phyloP scores from a whole-genome alignment of 2,888 invertebrate genomes.

The Onthophagus sagittarius region DNA sequence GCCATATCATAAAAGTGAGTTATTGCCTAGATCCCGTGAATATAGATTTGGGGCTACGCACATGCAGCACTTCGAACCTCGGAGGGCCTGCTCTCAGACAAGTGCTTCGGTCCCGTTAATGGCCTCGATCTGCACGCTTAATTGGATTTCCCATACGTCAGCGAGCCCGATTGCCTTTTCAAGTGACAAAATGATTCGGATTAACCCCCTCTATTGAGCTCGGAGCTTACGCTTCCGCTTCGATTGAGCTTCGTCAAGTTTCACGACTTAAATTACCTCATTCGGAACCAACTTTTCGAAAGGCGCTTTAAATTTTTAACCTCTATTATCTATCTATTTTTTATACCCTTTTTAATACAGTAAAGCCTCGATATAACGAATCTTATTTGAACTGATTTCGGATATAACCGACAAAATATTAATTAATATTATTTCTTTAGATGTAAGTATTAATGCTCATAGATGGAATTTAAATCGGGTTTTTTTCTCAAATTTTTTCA shows the following conservation, averaged over 20 bases:
- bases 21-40: constrained; percentile 35
- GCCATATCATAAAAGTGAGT: constrained; percentile 33
- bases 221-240: not conserved
- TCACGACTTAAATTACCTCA: not conserved
- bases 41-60: constrained; percentile 32
- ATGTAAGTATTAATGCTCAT: too few species aligned
- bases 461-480: too few species aligned
- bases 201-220: not conserved
- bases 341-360: too few species aligned
- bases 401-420: too few species aligned
- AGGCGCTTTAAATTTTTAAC: too few species aligned
- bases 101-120: constrained; percentile 32
- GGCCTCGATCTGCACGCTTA: constrained; percentile 29
- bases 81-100: not conserved
- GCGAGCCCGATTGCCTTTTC: constrained; percentile 12
- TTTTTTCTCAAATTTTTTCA: too few species aligned
- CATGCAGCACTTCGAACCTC: constrained; percentile 27
- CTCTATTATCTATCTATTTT: too few species aligned
- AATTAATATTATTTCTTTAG: too few species aligned
- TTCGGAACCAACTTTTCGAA: not conserved
- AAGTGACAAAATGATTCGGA: not conserved
- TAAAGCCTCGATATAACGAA: too few species aligned
- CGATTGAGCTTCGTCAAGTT: not conserved
- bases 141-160: constrained; percentile 28
- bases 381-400: too few species aligned